Base-by-base conservation (phyloP, 1,140 invertebrate species). In the Eufriesea mexicana region DNA sequence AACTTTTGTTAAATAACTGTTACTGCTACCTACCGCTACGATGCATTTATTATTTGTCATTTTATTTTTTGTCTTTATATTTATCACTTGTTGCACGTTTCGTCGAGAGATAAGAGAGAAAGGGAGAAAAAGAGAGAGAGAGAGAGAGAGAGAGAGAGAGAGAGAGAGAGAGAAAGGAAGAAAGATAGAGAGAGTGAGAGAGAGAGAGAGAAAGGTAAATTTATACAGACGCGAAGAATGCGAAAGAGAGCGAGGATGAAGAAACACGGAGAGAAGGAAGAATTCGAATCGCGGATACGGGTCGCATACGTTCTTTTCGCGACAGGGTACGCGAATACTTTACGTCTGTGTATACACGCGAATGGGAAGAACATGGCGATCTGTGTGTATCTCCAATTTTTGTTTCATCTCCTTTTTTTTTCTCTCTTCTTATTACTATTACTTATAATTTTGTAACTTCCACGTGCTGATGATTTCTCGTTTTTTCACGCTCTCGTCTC, bases 341-440 rank as follows among this genome's bases (percentile, higher is more conserved):
- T 78, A 75, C 68, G 62, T 86, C 49, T 74, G 86, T 87, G 35
- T 4, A 35, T 4, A 87, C 84, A 86, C 86, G 73, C 84, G 67
- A 84, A 80, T 62, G 23, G 49, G 62, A 28, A 67, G 49, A 86
- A 84, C 64, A 83, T 66, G 57, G 72, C 68, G 59, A 82, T 84
- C 70, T 4, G 35, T 78, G 42, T 89, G 87, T 89, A 82, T 87
- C 76, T 70, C 76, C 49, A 70, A 64, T 62, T 67, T n/a, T 81
- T 82, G 54, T 80, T 82, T 76, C 64, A 35, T 81, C 61, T 62
- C 61, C 12, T 59, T 25, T 78, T 73, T 51, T 28, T 45, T 62
- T 78, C 57, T 55, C 42, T 61, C 76, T 80, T 51, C 49, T 62
- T 66, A 84, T 55, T 70, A 64, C 62, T 73, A 72, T 64, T 66